phyloP scores from a whole-genome alignment of 35 echinoderm and acorn worm genomes.

The Holothuria glaberrima region DNA sequence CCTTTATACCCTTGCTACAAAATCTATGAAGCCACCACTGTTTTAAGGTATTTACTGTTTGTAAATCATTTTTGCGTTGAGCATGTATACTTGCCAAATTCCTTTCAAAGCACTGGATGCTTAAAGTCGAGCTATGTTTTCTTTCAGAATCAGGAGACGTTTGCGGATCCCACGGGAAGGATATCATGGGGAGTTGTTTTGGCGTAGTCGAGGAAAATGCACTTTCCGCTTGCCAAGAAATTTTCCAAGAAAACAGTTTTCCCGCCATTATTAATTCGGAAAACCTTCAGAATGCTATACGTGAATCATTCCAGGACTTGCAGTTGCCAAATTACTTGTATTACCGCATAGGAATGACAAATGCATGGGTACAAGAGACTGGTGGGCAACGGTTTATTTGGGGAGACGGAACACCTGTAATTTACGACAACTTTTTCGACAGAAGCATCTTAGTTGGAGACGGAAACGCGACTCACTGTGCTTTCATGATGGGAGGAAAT shows the following conservation, averaged over 20 bases:
- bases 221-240: not conserved
- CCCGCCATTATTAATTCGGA: conserved; percentile 18
- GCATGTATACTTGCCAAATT: too few species aligned
- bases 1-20: too few species aligned
- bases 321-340: not conserved
- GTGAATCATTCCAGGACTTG: not conserved
- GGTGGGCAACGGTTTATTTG: not conserved
- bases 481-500: too few species aligned
- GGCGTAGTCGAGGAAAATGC: not conserved
- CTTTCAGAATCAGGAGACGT: conserved; percentile 4
- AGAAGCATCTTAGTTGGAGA: too few species aligned
- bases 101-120: too few species aligned
- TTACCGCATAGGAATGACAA: conserved; percentile 20
- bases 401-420: conserved; percentile 28
- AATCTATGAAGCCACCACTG: too few species aligned
- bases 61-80: too few species aligned
- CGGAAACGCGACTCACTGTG: too few species aligned
- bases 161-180: not conserved
- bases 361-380: not conserved
- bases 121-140: not conserved
- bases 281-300: not conserved
- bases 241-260: conserved; percentile 31
- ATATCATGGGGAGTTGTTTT: conserved; percentile 17
- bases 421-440: not conserved
- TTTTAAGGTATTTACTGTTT: too few species aligned